Percentiles rank a stretch among this genome's conserved stretches.
Evolutionary conservation across 2,797 vertebrate species (phyloP).

Genomic region (Oceanodroma leucorhoa): DNA sequence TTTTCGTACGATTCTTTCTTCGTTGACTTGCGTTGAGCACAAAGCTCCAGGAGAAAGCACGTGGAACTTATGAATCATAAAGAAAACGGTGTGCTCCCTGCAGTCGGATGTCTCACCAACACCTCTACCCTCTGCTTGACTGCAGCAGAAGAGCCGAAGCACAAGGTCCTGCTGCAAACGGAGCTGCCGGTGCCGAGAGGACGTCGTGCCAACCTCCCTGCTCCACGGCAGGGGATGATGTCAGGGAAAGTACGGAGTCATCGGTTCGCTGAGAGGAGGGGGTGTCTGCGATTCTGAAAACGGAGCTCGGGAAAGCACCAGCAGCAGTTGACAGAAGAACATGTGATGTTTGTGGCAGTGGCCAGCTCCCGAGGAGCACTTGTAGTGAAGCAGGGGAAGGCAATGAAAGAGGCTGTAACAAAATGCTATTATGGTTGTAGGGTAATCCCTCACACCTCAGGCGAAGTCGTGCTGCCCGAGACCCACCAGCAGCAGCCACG

Average conservation of each 20-base stretch:
- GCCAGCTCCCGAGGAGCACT: neutral
- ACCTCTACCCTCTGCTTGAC: rapidly evolving
- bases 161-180: rapidly evolving
- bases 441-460: rapidly evolving
- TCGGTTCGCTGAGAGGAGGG: neutral
- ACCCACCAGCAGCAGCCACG: neutral
- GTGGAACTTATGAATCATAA: rapidly evolving
- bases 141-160: neutral
- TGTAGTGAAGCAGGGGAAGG: neutral
- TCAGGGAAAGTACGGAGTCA: neutral
- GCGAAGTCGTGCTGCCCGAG: rapidly evolving
- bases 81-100: neutral
- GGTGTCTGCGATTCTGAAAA: neutral
- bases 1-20: rapidly evolving
- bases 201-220: neutral
- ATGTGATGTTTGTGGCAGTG: neutral
- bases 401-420: neutral
- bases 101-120: neutral
- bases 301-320: neutral
- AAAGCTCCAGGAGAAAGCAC: too few relatives aligned
- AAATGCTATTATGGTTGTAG: rapidly evolving
- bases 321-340: neutral
- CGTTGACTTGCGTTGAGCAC: rapidly evolving
- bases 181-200: neutral
- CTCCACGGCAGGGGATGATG: neutral